Percentiles rank a stretch among this genome's conserved stretches.
phyloP scores from a whole-genome alignment of 2,888 invertebrate genomes.

The Cheilosia soror region DNA sequence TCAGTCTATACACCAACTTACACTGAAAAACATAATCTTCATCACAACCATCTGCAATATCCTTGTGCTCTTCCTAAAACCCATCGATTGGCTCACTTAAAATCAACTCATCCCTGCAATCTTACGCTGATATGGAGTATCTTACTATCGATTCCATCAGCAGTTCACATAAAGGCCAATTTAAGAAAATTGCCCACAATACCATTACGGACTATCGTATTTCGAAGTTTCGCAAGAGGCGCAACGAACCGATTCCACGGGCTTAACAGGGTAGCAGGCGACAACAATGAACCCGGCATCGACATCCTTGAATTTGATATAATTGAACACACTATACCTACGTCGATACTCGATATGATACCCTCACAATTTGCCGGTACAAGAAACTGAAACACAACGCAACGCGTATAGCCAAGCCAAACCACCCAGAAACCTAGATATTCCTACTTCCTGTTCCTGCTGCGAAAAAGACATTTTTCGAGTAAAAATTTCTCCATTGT shows the following conservation, averaged over 20 bases:
- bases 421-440: conserved; percentile 45
- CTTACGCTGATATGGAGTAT: conserved; percentile 32
- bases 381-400: conserved; percentile 3
- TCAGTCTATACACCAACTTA: conserved; percentile 14
- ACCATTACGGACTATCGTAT: conserved; percentile 68
- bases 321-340: conserved; percentile 61
- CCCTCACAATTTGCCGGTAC: conserved; percentile 32
- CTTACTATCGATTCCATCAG: conserved; percentile 56
- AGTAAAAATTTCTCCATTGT: conserved; percentile 31
- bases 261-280: not conserved
- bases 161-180: conserved; percentile 65
- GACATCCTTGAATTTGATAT: conserved; percentile 63
- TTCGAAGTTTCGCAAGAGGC: conserved; percentile 43
- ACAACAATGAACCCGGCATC: conserved; percentile 38
- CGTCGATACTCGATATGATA: not conserved
- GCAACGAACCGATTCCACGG: conserved; percentile 9
- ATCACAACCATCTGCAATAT: conserved; percentile 37
- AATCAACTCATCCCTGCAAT: conserved; percentile 60
- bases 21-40: conserved; percentile 19
- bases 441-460: conserved; percentile 59
- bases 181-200: conserved; percentile 73
- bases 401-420: conserved; percentile 22
- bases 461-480: conserved; percentile 50
- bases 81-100: conserved; percentile 65
- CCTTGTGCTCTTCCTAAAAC: conserved; percentile 22